Conservation (phyloP, 2,113 vertebrate genomes). For the Gnathonemus longibarbis region DNA sequence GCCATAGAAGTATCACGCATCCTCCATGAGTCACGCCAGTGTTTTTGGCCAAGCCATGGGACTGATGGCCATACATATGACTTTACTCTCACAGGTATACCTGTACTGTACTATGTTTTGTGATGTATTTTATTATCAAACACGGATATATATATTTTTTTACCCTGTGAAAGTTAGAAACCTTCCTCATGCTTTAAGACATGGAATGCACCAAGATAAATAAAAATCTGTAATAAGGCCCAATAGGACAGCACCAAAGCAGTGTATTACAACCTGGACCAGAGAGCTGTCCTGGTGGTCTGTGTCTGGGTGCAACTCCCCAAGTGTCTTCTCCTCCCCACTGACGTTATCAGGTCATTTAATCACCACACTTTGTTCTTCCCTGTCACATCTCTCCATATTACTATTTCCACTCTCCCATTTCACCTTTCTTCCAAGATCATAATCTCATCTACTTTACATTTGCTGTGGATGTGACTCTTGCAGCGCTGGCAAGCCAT, state of each 20-base stretch:
- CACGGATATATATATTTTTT: background rate
- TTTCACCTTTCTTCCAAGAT: conserved; percentile 42
- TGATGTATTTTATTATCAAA: background rate
- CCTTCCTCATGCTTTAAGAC: background rate
- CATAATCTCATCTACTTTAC: conserved; percentile 42
- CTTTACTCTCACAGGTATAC: background rate
- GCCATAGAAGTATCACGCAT: background rate
- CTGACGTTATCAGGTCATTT: conserved; percentile 52
- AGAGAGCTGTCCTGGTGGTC: conserved; percentile 26
- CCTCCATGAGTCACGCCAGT: background rate
- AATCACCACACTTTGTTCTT: conserved; percentile 63
- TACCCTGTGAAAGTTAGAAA: background rate
- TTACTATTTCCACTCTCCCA: conserved; percentile 52
- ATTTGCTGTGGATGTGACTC: conserved; percentile 28
- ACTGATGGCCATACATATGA: background rate
- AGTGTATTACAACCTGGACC: conserved; percentile 40
- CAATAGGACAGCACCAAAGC: conserved; percentile 35
- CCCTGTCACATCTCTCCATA: conserved; percentile 46
- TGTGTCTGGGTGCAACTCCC: conserved; percentile 36
- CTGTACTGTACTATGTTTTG: background rate
- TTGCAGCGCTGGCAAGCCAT: conserved; percentile 40
- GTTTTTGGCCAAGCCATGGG: background rate
- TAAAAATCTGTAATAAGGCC: background rate
- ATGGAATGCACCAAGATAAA: background rate
- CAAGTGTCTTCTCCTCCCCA: conserved; percentile 37